Evolutionary conservation across 2,888 invertebrate species (phyloP), one percentile per base, ranked within the genome.

Genomic region (Tryphoninae sp.): DNA sequence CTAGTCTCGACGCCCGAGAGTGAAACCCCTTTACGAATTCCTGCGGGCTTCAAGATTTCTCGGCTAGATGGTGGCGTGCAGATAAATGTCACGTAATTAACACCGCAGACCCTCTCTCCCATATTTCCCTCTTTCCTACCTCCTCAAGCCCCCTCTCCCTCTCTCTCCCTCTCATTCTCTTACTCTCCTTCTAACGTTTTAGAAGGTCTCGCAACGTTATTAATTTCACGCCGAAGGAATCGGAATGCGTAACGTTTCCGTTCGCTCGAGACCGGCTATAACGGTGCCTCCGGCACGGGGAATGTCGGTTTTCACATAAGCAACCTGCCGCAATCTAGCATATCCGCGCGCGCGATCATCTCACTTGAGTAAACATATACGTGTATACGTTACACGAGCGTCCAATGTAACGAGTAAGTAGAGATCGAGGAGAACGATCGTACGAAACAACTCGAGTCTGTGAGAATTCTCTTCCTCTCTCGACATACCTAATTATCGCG

Each of bases 41-140:
- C 86, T 86, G 82, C 72, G 83, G 84, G 80, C 82, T 83, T 85
- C 85, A 86, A 89, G 89, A 89, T 89, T 89, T 89, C 89, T 86
- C 85, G 77, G 84, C 83, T 86, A 87, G 88, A 88, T 87, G 87
- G 74, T 86, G 86, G 86, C 89, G 86, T 83, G 85, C 87, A 87
- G 89, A 90, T 89, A 89, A 90, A 89, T 90, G 89, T 89, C 89
- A 87, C 88, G 88, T 90, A 90, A 90, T 90, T 90, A 90, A 90
- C 89, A 87, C 84, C 79, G 71, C 78, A 76, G 76, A 77, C 72
- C 76, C 77, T 19, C 19, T 33, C 62, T 69, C 72, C 55, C 74
- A 69, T 72, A 45, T 45, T 45, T 45, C 76, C 61, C 72, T 58
- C 53, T 45, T 45, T 45, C 76, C 61, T 71, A 49, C 53, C 40